Conservation (phyloP, 2,113 vertebrate species). For the Antigone vipio region DNA sequence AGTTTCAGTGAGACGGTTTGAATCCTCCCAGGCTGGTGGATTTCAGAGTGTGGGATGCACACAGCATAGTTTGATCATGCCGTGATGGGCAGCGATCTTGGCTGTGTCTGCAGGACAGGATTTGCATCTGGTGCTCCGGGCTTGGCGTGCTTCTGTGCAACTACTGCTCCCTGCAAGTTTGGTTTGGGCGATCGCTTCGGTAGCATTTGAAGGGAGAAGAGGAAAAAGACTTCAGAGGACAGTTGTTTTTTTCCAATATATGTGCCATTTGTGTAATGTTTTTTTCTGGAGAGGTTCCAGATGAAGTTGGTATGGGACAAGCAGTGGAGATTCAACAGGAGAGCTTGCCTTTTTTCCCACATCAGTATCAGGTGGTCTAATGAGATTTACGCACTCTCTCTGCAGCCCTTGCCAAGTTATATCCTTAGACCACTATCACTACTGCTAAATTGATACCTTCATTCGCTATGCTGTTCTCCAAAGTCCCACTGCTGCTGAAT, state of each 20-base stretch:
- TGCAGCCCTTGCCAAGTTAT: background rate
- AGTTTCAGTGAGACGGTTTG: background rate
- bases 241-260: background rate
- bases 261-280: background rate
- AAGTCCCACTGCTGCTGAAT: background rate
- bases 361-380: background rate
- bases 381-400: background rate
- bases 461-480: background rate
- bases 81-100: accelerated
- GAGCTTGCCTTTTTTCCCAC: background rate
- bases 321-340: background rate
- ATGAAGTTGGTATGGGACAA: background rate
- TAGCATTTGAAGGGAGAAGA: background rate
- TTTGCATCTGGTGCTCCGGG: accelerated
- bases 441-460: background rate
- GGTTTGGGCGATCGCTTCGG: background rate
- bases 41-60: background rate
- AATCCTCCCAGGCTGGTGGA: background rate
- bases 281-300: background rate
- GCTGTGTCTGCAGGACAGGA: background rate
- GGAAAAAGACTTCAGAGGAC: background rate
- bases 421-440: background rate
- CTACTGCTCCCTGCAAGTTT: background rate
- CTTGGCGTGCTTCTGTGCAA: background rate
- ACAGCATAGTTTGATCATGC: background rate